phyloP scores from a whole-genome alignment of 2,888 invertebrate genomes.

The Lysandra coridon region DNA sequence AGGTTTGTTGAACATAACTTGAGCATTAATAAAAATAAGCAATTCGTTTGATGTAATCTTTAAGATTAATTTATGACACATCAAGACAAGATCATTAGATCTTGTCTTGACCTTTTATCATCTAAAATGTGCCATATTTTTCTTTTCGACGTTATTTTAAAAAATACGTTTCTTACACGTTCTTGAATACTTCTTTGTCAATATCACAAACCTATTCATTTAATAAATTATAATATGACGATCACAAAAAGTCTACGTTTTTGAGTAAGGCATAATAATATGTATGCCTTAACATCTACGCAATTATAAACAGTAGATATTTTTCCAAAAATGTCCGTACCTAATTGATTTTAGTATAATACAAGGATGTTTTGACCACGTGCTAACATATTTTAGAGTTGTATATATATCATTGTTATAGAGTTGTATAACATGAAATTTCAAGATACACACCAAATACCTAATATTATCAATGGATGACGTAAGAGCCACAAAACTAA shows the following conservation, averaged over 20 bases:
- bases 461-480: slow-evolving; percentile 4
- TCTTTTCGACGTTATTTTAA: too few relatives aligned
- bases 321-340: not conserved
- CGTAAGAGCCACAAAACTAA: not conserved
- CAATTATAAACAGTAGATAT: not conserved
- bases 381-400: not conserved
- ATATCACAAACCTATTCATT: too few relatives aligned
- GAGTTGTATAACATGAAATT: not conserved
- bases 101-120: too few relatives aligned
- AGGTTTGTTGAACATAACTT: not conserved
- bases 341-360: not conserved
- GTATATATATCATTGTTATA: not conserved
- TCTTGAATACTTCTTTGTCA: not conserved
- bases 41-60: not conserved
- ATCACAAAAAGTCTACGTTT: too few relatives aligned
- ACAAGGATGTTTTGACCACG: not conserved
- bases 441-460: not conserved
- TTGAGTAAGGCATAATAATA: too few relatives aligned
- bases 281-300: too few relatives aligned
- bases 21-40: not conserved
- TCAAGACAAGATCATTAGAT: too few relatives aligned
- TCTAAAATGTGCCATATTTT: too few relatives aligned
- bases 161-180: too few relatives aligned
- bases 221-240: too few relatives aligned
- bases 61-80: too few relatives aligned